phyloP scores from a whole-genome alignment of 2,797 vertebrate genomes.

The Bovichtus diacanthus region DNA sequence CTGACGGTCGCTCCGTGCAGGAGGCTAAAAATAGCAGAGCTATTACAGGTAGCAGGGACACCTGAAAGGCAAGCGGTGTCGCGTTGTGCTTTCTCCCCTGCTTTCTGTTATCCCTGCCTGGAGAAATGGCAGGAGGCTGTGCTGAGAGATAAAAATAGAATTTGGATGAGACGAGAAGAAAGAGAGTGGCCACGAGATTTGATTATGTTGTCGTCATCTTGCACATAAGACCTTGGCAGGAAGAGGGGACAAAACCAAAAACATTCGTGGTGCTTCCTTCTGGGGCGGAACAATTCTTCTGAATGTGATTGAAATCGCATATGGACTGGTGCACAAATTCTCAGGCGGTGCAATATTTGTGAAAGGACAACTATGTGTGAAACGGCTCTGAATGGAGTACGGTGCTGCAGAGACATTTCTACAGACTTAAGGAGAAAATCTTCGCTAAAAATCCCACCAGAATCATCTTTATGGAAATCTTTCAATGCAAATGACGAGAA shows the following conservation, averaged over 20 bases:
- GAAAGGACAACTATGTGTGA: too few relatives aligned
- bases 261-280: not conserved
- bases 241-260: not conserved
- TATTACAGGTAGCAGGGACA: slow-evolving; percentile 79
- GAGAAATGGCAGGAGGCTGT: not conserved
- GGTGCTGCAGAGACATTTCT: too few relatives aligned
- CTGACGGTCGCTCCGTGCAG: slow-evolving; percentile 61
- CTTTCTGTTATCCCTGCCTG: slow-evolving; percentile 9
- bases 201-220: slow-evolving; percentile 18
- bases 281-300: too few relatives aligned
- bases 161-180: not conserved
- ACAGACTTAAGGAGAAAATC: too few relatives aligned
- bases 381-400: too few relatives aligned
- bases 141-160: slow-evolving; percentile 37
- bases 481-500: too few relatives aligned
- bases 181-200: not conserved
- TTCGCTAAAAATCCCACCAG: too few relatives aligned
- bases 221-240: not conserved
- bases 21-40: slow-evolving; percentile 78
- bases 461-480: too few relatives aligned
- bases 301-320: too few relatives aligned
- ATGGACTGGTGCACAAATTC: too few relatives aligned
- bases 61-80: slow-evolving; percentile 75
- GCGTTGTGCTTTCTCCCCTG: slow-evolving; percentile 34
- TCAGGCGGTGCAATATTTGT: too few relatives aligned